A percentile compares a stretch with the other conserved stretches of the same genome.
Conservation (phyloP, 2,113 vertebrate genomes). For the Pandion haliaetus region DNA sequence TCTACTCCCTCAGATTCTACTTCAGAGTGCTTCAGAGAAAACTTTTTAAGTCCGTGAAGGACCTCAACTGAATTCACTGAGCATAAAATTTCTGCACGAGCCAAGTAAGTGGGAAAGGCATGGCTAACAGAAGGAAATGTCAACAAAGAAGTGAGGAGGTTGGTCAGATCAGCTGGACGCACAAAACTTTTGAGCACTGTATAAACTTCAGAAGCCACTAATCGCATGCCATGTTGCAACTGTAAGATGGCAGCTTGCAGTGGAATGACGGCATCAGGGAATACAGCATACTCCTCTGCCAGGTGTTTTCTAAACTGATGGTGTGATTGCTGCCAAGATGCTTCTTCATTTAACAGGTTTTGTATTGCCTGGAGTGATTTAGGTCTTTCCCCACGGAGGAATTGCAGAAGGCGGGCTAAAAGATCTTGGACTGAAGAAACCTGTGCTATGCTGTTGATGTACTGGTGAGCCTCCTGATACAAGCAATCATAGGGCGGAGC, state of each 20-base stretch:
- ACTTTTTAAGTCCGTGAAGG: conserved; percentile 78
- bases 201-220: conserved; percentile 86
- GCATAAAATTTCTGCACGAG: conserved; percentile 87
- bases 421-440: conserved; percentile 83
- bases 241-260: conserved; percentile 86
- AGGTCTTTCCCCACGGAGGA: conserved; percentile 70
- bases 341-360: conserved; percentile 88
- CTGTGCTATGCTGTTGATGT: conserved; percentile 84
- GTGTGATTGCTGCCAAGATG: conserved; percentile 91
- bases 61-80: conserved; percentile 82
- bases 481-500: conserved; percentile 81
- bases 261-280: conserved; percentile 83
- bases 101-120: conserved; percentile 80
- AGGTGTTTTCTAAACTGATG: conserved; percentile 86
- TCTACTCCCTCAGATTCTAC: conserved; percentile 20
- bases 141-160: conserved; percentile 79
- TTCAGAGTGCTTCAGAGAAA: conserved; percentile 68
- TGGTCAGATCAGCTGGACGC: conserved; percentile 67
- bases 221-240: conserved; percentile 89
- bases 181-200: conserved; percentile 53
- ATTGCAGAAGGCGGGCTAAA: conserved; percentile 81
- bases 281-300: conserved; percentile 82
- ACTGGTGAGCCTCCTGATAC: conserved; percentile 90
- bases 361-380: conserved; percentile 76
- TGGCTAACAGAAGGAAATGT: conserved; percentile 81